A percentile compares a stretch with the other conserved stretches of the same genome.
phyloP scores from a whole-genome alignment of 2,113 vertebrate genomes.

The Onychostruthus taczanowskii region DNA sequence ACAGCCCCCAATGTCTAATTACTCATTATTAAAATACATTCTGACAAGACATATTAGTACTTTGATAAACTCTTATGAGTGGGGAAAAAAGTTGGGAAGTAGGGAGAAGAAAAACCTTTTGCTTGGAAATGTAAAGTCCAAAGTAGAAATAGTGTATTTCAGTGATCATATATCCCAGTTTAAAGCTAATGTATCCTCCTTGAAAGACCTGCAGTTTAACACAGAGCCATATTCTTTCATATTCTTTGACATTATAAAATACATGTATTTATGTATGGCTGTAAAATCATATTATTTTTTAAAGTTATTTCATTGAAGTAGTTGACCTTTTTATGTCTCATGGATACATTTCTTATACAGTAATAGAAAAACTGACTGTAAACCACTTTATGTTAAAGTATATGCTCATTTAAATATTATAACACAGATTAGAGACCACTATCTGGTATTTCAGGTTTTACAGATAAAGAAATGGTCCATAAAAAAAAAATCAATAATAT shows the following conservation, averaged over 20 bases:
- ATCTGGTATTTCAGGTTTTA: background rate
- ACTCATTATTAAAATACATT: accelerated
- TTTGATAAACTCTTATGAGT: background rate
- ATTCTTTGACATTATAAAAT: constrained; percentile 27
- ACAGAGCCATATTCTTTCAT: background rate
- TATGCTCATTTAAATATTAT: constrained; percentile 15
- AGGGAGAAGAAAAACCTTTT: background rate
- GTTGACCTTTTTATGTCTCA: constrained; percentile 37
- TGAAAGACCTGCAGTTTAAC: background rate
- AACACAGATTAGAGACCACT: background rate
- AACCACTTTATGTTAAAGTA: background rate
- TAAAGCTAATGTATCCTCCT: background rate
- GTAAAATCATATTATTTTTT: constrained; percentile 49
- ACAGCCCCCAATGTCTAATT: background rate
- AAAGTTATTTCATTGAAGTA: constrained; percentile 41
- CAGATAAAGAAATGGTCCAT: background rate
- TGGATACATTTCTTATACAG: background rate
- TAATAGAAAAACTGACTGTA: background rate
- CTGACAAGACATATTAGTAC: background rate
- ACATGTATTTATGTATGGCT: constrained; percentile 12
- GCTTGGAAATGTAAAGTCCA: background rate
- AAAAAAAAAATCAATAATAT: background rate
- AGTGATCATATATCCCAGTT: background rate
- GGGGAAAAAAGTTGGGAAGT: background rate
- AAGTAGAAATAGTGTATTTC: constrained; percentile 7